These are phyloP conservation scores for Baronia brevicornis DNA, from an alignment of 2,888 invertebrate genomes.

Conservation along the genomic window DNA sequence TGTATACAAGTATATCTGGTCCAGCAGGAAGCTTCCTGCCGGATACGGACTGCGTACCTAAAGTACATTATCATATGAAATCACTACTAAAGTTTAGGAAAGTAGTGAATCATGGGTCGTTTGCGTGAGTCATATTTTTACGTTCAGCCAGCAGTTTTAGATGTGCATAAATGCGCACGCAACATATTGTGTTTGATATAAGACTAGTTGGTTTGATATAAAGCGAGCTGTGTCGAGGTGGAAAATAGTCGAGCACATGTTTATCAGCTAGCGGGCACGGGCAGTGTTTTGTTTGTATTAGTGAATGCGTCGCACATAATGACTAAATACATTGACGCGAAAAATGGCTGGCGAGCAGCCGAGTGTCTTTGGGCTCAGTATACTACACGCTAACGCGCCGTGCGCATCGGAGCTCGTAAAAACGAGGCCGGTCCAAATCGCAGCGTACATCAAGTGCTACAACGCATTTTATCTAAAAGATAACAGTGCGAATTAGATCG, in stretches of 20 bases:
- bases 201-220: slow-evolving; percentile 12
- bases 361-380: slow-evolving; percentile 33
- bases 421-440: slow-evolving; percentile 54
- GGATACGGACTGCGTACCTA: no score
- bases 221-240: slow-evolving; percentile 18
- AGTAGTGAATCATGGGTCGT: slow-evolving; percentile 27
- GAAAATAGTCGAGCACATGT: slow-evolving; percentile 22
- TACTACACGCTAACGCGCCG: slow-evolving; percentile 45
- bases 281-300: slow-evolving; percentile 58
- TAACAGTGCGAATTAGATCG: slow-evolving; percentile 63
- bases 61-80: slow-evolving; percentile 18
- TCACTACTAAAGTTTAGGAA: slow-evolving; percentile 22
- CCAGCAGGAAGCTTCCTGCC: no score
- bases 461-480: slow-evolving; percentile 58
- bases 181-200: slow-evolving; percentile 8
- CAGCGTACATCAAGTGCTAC: slow-evolving; percentile 22
- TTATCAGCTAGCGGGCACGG: slow-evolving; percentile 30
- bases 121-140: slow-evolving; percentile 24
- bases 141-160: slow-evolving; percentile 7
- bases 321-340: slow-evolving; percentile 64
- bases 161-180: no score
- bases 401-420: slow-evolving; percentile 52
- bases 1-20: no score
- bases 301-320: slow-evolving; percentile 65
- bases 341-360: slow-evolving; percentile 51